These are phyloP conservation scores for Trematomus bernacchii DNA, from an alignment of 2,797 vertebrate genomes.

Conservation along the genomic window DNA sequence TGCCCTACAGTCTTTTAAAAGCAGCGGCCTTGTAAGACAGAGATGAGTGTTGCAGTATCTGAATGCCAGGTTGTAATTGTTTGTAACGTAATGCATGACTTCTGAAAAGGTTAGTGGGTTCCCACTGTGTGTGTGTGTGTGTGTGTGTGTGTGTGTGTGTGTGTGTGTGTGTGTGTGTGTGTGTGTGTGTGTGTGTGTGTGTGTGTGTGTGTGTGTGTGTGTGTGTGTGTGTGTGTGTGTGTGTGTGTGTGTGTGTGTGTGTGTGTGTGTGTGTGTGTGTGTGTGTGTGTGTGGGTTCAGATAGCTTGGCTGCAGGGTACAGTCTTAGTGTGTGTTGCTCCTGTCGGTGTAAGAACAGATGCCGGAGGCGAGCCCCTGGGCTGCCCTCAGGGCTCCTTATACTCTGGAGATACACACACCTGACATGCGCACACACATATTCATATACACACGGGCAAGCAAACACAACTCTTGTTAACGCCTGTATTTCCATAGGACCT, in stretches of 20 bases:
- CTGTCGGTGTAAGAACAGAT: conserved; percentile 84
- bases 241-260: too few relatives aligned
- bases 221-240: neutral
- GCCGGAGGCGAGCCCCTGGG: conserved; percentile 81
- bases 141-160: too few relatives aligned
- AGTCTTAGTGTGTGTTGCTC: conserved; percentile 80
- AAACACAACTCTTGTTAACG: conserved; percentile 55
- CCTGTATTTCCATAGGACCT: conserved; percentile 73
- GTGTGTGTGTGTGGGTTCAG: conserved; percentile 48
- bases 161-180: neutral
- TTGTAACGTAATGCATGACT: conserved; percentile 69
- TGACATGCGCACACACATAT: conserved; percentile 47
- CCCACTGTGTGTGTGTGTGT: neutral
- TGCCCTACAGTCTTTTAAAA: conserved; percentile 42
- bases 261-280: conserved; percentile 13
- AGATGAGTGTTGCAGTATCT: conserved; percentile 52
- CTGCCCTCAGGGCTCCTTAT: conserved; percentile 82
- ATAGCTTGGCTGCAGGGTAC: conserved; percentile 76
- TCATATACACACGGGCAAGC: conserved; percentile 16
- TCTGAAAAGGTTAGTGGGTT: conserved; percentile 72
- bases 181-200: neutral
- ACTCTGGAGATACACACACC: conserved; percentile 70
- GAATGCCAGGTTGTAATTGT: conserved; percentile 68
- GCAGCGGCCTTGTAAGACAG: conserved; percentile 64
- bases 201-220: too few relatives aligned